phyloP scores from a whole-genome alignment of 2,888 invertebrate species.

The Tetanocera ferruginea region DNA sequence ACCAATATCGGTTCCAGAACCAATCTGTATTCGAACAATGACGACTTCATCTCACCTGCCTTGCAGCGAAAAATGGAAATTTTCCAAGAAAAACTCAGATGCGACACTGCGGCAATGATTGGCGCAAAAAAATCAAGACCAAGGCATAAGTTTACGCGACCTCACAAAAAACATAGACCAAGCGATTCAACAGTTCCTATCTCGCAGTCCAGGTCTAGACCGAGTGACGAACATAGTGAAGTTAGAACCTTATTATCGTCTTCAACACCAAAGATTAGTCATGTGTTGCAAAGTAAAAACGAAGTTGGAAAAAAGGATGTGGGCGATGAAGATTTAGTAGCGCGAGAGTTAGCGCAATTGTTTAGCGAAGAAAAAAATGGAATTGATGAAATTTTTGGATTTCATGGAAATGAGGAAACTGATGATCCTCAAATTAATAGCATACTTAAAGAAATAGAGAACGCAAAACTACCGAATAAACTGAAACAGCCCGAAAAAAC shows the following conservation, averaged over 20 bases:
- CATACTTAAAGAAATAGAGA: slow-evolving; percentile 58
- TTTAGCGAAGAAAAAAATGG: slow-evolving; percentile 61
- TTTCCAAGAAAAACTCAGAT: slow-evolving; percentile 53
- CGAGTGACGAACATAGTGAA: not conserved
- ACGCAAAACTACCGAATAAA: slow-evolving; percentile 41
- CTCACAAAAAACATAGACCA: slow-evolving; percentile 24
- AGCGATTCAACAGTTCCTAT: not conserved
- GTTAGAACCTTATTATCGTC: no score
- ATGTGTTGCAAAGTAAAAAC: slow-evolving; percentile 42
- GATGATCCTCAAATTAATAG: slow-evolving; percentile 57
- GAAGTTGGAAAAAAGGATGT: slow-evolving; percentile 14
- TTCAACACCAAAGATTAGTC: slow-evolving; percentile 39
- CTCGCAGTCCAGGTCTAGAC: not conserved
- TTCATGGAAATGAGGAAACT: slow-evolving; percentile 51
- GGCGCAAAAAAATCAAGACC: not conserved
- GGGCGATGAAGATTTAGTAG: slow-evolving; percentile 56
- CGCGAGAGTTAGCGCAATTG: slow-evolving; percentile 58
- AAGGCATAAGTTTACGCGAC: slow-evolving; percentile 14
- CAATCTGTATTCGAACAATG: not conserved
- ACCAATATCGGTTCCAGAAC: not conserved
- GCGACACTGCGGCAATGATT: not conserved
- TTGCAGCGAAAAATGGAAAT: slow-evolving; percentile 62
- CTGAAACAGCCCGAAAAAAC: not conserved
- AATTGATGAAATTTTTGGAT: slow-evolving; percentile 64
- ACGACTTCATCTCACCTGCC: slow-evolving; percentile 45